Conservation (phyloP, 2,797 vertebrate species). For the Sparus aurata region DNA sequence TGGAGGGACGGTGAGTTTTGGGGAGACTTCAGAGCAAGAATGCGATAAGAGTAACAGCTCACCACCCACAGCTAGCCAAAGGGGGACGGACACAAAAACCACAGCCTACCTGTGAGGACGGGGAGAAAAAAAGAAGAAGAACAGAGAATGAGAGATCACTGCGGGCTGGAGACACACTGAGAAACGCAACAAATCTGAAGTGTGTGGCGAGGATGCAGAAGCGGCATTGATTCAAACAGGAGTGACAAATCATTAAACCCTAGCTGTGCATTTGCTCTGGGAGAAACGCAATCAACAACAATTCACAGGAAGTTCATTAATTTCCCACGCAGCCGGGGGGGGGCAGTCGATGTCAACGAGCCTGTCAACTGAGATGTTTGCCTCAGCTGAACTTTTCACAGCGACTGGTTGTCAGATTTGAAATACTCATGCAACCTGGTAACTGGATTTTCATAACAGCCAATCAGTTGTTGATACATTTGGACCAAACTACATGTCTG, state of each 20-base stretch:
- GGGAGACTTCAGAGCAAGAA: slow-evolving; percentile 35
- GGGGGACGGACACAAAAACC: slow-evolving; percentile 27
- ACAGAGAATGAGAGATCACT: not conserved
- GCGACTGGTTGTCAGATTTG: not conserved
- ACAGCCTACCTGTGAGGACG: slow-evolving; percentile 26
- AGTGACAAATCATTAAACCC: slow-evolving; percentile 62
- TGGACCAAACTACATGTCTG: not conserved
- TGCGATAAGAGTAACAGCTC: slow-evolving; percentile 43
- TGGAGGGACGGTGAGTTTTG: slow-evolving; percentile 36
- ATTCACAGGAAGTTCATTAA: slow-evolving; percentile 63
- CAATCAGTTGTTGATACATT: not conserved
- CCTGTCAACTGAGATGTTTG: slow-evolving; percentile 17
- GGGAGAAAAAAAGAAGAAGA: slow-evolving; percentile 2
- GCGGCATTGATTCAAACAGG: slow-evolving; percentile 50
- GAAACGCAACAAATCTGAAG: slow-evolving; percentile 16
- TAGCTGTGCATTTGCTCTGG: slow-evolving; percentile 39
- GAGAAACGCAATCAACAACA: slow-evolving; percentile 49
- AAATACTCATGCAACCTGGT: not conserved
- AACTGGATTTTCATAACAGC: not conserved
- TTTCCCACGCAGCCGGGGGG: slow-evolving; percentile 37
- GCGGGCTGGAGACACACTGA: slow-evolving; percentile 7
- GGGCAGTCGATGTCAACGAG: slow-evolving; percentile 32
- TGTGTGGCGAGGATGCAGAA: slow-evolving; percentile 28
- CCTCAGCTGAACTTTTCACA: slow-evolving; percentile 38
- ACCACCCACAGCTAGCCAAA: slow-evolving; percentile 49